Evolutionary conservation across 2,797 vertebrate species (phyloP), one percentile per base, ranked within the genome.

Genomic region (Gymnocypris eckloni): DNA sequence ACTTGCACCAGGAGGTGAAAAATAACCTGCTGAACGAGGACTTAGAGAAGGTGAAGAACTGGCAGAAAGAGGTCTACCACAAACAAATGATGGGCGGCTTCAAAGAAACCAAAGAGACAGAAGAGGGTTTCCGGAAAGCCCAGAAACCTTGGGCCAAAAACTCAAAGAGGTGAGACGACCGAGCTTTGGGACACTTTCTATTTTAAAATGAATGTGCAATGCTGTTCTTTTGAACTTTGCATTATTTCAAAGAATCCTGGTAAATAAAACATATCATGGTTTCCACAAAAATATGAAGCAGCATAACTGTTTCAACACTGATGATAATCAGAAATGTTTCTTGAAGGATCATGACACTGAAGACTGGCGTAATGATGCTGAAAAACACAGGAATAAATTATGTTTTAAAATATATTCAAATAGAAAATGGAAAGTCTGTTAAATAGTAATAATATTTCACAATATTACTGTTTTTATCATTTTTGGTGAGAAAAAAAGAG

Each of bases 81-180:
- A 99, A 99, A 89, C 98, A 99, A 94, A 99, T 99, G 95, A 99
- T 99, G 95, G 98, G 98, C 1, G 96, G 98, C 90, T 99, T 99
- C 95, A 99, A 98, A 92, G 98, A 99, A 93, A 97, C 97, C 93
- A 99, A 98, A 94, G 98, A 99, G 89, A 96, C 98, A 1, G 98
- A 99, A 0, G 98, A 99, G 0, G 97, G 97, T 50, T 99, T 99
- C 91, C 97, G 96, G 86, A 99, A 99, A 93, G 98, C 97, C 59
- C 98, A 99, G 93, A 99, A 99, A 81, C 98, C 98, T 13, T 99
- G 98, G 98, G 97, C 97, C 91, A 99, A 99, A 99, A 99, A 90
- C 95, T 99, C 37, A 99, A 99, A 91, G 98, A 99, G 97, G 98
- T 99, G 83, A 94, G 91, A 43, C n/a, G 4, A 59, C 33, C 10